Conservation (phyloP, 2,113 vertebrate genomes). For the Tor tambroides region DNA sequence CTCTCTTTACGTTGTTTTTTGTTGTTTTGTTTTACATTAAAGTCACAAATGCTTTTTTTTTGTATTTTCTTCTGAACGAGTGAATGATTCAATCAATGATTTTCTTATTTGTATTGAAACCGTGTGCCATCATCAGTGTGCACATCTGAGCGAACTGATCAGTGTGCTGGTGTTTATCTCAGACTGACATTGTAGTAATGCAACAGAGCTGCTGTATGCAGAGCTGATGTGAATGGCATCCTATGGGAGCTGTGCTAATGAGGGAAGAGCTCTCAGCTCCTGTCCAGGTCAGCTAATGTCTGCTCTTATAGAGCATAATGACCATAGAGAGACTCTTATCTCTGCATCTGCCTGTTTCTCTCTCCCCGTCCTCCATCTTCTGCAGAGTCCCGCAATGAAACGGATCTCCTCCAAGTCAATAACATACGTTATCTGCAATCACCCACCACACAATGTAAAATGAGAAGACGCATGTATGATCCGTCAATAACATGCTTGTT, state of each 20-base stretch:
- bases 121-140: neutral
- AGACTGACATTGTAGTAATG: slow-evolving; percentile 13
- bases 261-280: slow-evolving; percentile 37
- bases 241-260: slow-evolving; percentile 24
- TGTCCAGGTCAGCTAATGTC: slow-evolving; percentile 34
- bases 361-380: slow-evolving; percentile 1
- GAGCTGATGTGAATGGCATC: slow-evolving; percentile 4
- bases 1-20: no score
- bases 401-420: neutral
- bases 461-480: neutral
- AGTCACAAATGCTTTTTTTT: no score
- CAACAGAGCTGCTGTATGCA: slow-evolving; percentile 10
- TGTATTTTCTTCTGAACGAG: no score
- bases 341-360: neutral
- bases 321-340: slow-evolving; percentile 22
- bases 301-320: slow-evolving; percentile 29
- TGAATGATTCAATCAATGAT: neutral
- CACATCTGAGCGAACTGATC: neutral
- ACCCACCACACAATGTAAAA: neutral
- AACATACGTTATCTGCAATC: neutral
- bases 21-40: no score
- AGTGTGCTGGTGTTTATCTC: neutral
- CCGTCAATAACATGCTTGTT: neutral
- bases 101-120: neutral
- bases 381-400: slow-evolving; percentile 14